phyloP scores from a whole-genome alignment of 2,113 vertebrate species.

The Sander lucioperca region DNA sequence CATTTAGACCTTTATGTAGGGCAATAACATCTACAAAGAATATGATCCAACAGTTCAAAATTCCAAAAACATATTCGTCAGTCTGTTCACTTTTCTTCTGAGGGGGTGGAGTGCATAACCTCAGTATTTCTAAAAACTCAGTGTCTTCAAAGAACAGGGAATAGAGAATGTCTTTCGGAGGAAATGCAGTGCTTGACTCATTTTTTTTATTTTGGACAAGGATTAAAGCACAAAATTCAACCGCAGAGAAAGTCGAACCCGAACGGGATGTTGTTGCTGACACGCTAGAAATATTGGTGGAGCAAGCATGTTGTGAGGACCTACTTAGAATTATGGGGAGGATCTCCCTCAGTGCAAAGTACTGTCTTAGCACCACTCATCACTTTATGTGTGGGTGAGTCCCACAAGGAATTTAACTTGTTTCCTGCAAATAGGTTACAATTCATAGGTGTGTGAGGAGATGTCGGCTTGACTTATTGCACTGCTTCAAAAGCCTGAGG shows the following conservation, averaged over 20 bases:
- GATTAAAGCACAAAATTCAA: slow-evolving; percentile 23
- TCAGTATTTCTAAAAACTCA: slow-evolving; percentile 3
- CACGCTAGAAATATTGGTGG: slow-evolving; percentile 14
- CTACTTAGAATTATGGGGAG: slow-evolving; percentile 42
- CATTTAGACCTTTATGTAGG: background rate
- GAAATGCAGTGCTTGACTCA: background rate
- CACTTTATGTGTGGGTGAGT: slow-evolving; percentile 51
- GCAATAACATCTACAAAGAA: background rate
- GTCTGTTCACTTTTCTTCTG: background rate
- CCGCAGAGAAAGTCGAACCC: slow-evolving; percentile 2
- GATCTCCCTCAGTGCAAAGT: slow-evolving; percentile 37
- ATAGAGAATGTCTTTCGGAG: background rate
- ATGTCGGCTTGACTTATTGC: slow-evolving; percentile 68
- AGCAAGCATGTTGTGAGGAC: slow-evolving; percentile 26
- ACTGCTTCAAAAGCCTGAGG: slow-evolving; percentile 59
- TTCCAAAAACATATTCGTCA: background rate
- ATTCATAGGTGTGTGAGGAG: slow-evolving; percentile 59
- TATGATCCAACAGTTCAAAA: background rate
- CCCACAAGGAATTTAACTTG: slow-evolving; percentile 54
- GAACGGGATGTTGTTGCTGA: slow-evolving; percentile 37
- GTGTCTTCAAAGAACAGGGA: background rate
- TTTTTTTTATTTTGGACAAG: slow-evolving; percentile 1
- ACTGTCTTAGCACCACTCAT: slow-evolving; percentile 49
- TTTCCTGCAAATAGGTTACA: slow-evolving; percentile 68
- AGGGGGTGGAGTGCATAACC: background rate